These are phyloP conservation scores for Gerris lacustris DNA, from an alignment of 2,888 invertebrate genomes.

Conservation along the genomic window DNA sequence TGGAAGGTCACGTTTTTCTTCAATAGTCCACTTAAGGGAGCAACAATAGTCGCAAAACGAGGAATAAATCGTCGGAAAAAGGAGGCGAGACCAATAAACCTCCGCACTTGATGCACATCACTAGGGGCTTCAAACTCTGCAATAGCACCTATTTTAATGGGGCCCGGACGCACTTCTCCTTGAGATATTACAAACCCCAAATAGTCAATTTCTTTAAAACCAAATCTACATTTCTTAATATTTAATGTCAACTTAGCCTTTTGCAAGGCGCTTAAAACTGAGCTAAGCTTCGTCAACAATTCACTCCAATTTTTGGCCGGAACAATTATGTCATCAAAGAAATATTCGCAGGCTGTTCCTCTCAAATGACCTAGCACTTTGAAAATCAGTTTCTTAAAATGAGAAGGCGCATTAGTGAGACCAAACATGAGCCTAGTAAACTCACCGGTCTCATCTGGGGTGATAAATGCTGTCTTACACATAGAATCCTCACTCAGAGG, in stretches of 20 bases:
- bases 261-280: neutral
- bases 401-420: too few species aligned
- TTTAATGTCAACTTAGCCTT: neutral
- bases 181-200: slow-evolving; percentile 30
- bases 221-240: slow-evolving; percentile 23
- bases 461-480: too few species aligned
- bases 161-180: slow-evolving; percentile 30
- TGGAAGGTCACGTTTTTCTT: neutral
- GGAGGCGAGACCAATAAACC: slow-evolving; percentile 30
- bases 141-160: slow-evolving; percentile 28
- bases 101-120: slow-evolving; percentile 22
- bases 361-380: too few species aligned
- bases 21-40: neutral
- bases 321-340: neutral
- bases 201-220: slow-evolving; percentile 25
- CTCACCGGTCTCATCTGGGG: too few species aligned
- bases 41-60: too few species aligned
- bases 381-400: too few species aligned
- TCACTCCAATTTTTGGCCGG: neutral
- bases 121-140: neutral
- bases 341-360: neutral
- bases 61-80: too few species aligned
- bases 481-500: too few species aligned
- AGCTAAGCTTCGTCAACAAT: neutral
- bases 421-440: too few species aligned